Percentiles rank a stretch among this genome's conserved stretches.
Conservation (phyloP, 2,888 invertebrate genomes). For the Brenthis ino region DNA sequence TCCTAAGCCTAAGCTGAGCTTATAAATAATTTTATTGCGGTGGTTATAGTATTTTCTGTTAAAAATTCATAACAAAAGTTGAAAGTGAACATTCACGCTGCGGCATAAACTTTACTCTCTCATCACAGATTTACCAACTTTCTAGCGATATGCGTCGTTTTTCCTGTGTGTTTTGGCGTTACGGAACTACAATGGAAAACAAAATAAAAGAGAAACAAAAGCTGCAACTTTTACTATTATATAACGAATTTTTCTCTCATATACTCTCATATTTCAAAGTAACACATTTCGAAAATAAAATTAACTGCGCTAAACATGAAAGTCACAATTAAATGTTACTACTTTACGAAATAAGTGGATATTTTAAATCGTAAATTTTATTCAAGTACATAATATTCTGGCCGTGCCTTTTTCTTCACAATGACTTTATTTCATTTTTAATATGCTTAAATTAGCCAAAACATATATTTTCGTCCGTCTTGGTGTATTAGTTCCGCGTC, state of each 20-base stretch:
- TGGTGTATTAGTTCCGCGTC: no score
- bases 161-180: constrained; percentile 30
- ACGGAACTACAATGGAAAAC: constrained; percentile 27
- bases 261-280: neutral
- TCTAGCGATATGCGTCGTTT: constrained; percentile 30
- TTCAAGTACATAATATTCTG: no score
- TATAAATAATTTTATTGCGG: constrained; percentile 7
- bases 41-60: constrained; percentile 14
- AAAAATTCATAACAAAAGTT: constrained; percentile 31
- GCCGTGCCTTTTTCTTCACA: no score
- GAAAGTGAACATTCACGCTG: constrained; percentile 29
- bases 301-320: neutral
- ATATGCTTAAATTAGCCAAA: no score
- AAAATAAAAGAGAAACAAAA: constrained; percentile 29
- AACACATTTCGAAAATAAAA: neutral
- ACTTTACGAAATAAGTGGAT: no score
- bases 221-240: constrained; percentile 23
- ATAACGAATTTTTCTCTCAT: constrained; percentile 10
- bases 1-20: neutral
- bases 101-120: constrained; percentile 32
- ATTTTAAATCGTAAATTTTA: no score
- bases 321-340: neutral
- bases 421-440: no score
- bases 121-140: constrained; percentile 37
- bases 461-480: no score